Conservation (phyloP, 2,113 vertebrate genomes). For the Clupea harengus region DNA sequence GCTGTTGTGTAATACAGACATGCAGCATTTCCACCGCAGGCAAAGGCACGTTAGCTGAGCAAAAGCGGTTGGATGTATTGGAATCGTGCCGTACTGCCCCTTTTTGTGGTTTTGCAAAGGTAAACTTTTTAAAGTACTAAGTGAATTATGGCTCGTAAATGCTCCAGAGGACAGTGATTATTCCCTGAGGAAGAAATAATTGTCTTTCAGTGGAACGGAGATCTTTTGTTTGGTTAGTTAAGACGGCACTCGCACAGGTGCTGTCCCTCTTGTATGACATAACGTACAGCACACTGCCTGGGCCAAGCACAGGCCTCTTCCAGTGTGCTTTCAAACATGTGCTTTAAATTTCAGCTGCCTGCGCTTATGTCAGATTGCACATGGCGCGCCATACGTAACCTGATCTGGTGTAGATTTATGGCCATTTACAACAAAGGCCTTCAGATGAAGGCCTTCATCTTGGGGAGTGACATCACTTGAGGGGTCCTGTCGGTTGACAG, state of each 20-base stretch:
- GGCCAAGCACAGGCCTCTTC: not conserved
- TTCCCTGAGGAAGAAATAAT: not conserved
- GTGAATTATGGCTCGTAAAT: not conserved
- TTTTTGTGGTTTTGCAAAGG: not conserved
- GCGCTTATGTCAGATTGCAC: slow-evolving; percentile 17
- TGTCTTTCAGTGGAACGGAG: not conserved
- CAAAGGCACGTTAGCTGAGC: not conserved
- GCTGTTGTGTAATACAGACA: not conserved
- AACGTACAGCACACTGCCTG: not conserved
- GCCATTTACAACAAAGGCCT: not conserved
- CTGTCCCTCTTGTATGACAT: not conserved
- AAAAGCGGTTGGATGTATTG: not conserved
- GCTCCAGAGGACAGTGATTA: not conserved
- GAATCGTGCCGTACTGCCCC: not conserved
- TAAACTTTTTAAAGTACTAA: not conserved
- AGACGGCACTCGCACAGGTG: not conserved
- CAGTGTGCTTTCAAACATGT: not conserved
- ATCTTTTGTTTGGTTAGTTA: not conserved
- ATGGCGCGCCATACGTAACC: not conserved
- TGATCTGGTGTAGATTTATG: not conserved
- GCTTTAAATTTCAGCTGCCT: slow-evolving; percentile 10
- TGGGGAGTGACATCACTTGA: not conserved
- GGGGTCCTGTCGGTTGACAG: not conserved
- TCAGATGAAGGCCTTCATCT: not conserved
- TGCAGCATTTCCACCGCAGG: not conserved